phyloP scores from a whole-genome alignment of 2,888 invertebrate species.

The Ophion costatus region DNA sequence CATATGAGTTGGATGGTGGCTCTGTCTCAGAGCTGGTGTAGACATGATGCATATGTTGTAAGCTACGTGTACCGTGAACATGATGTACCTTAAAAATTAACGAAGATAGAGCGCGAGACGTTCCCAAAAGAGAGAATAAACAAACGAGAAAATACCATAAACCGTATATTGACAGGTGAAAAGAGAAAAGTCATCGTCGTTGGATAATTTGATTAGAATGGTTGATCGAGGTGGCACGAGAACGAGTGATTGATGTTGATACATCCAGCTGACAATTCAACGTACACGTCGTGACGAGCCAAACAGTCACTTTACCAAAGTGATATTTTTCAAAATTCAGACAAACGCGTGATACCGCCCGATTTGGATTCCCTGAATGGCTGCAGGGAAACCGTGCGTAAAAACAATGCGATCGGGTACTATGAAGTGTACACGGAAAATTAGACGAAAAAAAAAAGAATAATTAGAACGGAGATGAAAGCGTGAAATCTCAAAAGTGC shows the following conservation, averaged over 20 bases:
- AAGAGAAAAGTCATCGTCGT: conserved; percentile 22
- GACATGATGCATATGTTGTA: conserved; percentile 72
- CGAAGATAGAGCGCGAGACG: conserved; percentile 55
- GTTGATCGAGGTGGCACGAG: conserved; percentile 25
- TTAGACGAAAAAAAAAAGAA: conserved; percentile 1
- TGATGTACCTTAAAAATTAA: conserved; percentile 57
- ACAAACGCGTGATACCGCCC: conserved; percentile 80
- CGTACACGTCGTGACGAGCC: conserved; percentile 34
- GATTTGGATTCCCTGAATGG: conserved; percentile 86
- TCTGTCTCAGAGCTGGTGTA: conserved; percentile 66
- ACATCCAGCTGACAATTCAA: neutral
- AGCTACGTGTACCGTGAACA: conserved; percentile 75
- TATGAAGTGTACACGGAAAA: conserved; percentile 77
- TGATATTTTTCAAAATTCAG: conserved; percentile 16
- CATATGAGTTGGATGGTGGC: conserved; percentile 40
- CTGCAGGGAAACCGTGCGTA: conserved; percentile 86
- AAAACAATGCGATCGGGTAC: conserved; percentile 79
- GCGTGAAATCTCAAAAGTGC: conserved; percentile 35
- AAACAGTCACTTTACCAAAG: conserved; percentile 53
- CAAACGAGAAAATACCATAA: conserved; percentile 11
- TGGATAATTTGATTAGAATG: conserved; percentile 33
- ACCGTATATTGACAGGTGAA: conserved; percentile 2
- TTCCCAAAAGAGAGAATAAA: conserved; percentile 44
- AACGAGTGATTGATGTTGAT: neutral
- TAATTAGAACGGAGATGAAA: conserved; percentile 33